Evolutionary conservation across 2,797 vertebrate species (phyloP).

Genomic region (Ara ararauna): DNA sequence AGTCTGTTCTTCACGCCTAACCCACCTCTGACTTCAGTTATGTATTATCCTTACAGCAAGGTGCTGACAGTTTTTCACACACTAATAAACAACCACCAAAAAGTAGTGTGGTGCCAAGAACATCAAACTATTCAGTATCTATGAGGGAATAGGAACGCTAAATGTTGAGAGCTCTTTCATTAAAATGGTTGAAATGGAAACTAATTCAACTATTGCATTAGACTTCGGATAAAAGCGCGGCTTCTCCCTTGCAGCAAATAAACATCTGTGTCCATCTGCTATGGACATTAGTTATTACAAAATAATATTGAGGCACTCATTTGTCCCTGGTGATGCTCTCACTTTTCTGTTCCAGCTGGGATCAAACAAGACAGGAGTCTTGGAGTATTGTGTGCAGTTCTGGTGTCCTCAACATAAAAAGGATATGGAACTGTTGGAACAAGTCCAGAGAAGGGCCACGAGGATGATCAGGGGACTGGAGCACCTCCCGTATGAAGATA

Average conservation of each 20-base stretch:
- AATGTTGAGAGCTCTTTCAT: not conserved
- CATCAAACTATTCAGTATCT: fast-evolving
- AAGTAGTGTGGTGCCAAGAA: not conserved
- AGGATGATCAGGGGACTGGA: too few species aligned
- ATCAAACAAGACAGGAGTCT: not conserved
- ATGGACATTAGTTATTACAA: not conserved
- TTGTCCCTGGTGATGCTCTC: not conserved
- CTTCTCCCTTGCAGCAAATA: not conserved
- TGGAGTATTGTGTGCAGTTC: too few species aligned
- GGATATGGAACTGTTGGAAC: too few species aligned
- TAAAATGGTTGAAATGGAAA: not conserved
- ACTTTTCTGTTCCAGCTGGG: not conserved
- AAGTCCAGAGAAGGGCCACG: too few species aligned
- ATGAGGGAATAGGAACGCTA: not conserved
- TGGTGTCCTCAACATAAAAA: too few species aligned
- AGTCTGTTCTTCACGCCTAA: not conserved
- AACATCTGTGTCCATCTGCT: not conserved
- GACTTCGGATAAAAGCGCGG: not conserved
- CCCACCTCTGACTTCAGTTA: not conserved
- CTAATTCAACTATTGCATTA: not conserved
- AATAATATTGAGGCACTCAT: not conserved
- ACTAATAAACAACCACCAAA: not conserved
- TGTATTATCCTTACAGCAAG: not conserved
- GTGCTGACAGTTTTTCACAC: not conserved
- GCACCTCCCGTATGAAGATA: too few species aligned